Conservation (phyloP, 2,797 vertebrate genomes). For the Cossypha polioptera region DNA sequence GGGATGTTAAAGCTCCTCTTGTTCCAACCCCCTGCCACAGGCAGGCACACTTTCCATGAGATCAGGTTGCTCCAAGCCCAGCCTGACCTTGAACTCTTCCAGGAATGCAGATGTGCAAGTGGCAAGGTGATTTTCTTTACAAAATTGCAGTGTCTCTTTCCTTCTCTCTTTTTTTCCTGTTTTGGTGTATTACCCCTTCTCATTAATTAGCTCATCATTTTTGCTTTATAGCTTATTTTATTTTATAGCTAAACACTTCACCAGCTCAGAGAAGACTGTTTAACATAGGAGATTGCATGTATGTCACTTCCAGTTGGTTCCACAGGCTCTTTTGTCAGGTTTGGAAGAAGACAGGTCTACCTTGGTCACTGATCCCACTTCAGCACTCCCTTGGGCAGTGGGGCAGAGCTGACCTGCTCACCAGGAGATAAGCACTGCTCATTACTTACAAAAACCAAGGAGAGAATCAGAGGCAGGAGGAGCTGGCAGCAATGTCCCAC, state of each 20-base stretch:
- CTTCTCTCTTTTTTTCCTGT: neutral
- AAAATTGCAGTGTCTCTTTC: neutral
- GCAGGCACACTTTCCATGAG: neutral
- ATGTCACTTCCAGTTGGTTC: neutral
- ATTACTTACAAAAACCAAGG: neutral
- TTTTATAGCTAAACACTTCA: neutral
- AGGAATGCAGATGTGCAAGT: neutral
- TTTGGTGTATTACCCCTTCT: neutral
- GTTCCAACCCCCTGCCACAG: neutral
- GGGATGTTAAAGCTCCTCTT: neutral
- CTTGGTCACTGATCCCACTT: neutral
- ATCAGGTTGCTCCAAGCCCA: neutral
- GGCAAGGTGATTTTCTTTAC: neutral
- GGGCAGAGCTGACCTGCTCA: neutral
- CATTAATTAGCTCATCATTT: fast-evolving
- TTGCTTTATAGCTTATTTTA: neutral
- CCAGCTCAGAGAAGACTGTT: neutral
- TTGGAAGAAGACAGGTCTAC: neutral
- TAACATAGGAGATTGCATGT: neutral
- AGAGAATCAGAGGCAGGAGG: neutral
- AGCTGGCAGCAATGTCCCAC: fast-evolving
- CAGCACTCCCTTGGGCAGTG: neutral
- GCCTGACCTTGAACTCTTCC: neutral
- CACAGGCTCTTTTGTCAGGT: neutral
- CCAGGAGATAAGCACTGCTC: neutral